phyloP scores from a whole-genome alignment of 2,797 vertebrate genomes.

The Australoheros facetus region DNA sequence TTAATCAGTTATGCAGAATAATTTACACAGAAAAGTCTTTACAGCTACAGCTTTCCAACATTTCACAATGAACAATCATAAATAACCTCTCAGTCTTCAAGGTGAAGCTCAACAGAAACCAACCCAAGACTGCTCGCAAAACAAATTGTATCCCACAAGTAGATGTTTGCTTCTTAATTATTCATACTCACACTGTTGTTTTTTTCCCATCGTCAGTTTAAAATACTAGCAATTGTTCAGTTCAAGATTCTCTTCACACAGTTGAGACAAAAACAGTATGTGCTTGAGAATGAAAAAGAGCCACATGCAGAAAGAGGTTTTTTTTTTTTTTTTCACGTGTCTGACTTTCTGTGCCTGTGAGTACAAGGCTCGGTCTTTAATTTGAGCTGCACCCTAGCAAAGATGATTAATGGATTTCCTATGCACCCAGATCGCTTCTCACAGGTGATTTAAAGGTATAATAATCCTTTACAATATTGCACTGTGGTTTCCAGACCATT shows the following conservation, averaged over 20 bases:
- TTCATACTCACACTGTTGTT: background rate
- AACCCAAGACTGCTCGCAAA: background rate
- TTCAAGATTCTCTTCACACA: slow-evolving; percentile 13
- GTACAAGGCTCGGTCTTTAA: slow-evolving; percentile 51
- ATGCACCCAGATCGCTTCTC: slow-evolving; percentile 70
- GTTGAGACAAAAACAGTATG: slow-evolving; percentile 5
- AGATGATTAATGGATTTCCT: slow-evolving; percentile 85
- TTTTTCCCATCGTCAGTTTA: background rate
- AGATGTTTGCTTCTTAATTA: background rate
- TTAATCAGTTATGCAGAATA: background rate
- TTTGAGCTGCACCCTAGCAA: slow-evolving; percentile 68
- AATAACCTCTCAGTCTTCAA: background rate
- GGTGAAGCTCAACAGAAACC: background rate
- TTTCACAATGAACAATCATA: background rate
- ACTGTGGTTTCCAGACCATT: slow-evolving; percentile 82
- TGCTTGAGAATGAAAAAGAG: slow-evolving; percentile 14
- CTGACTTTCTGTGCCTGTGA: slow-evolving; percentile 39
- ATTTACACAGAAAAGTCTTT: background rate
- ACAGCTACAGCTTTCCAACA: background rate
- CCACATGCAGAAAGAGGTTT: background rate
- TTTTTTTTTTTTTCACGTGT: slow-evolving; percentile 34
- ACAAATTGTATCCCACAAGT: background rate
- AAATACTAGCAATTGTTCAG: background rate
- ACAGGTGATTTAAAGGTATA: slow-evolving; percentile 85
- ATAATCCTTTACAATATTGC: slow-evolving; percentile 84